Percentiles rank a stretch among this genome's conserved stretches.
Conservation (phyloP, 2,797 vertebrate species). For the Enteromius trimaculatus region DNA sequence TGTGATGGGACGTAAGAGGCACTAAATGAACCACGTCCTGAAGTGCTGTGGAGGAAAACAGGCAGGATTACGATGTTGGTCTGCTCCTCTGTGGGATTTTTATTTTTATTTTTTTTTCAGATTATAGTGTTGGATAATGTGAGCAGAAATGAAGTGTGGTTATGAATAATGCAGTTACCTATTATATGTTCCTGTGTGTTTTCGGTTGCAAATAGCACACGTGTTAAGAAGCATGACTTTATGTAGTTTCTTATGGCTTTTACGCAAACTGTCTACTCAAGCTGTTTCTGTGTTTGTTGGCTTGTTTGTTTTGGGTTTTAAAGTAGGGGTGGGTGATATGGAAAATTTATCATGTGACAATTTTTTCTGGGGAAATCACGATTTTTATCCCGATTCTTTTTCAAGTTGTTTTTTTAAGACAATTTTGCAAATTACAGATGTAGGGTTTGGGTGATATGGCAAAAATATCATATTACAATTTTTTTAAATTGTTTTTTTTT, state of each 20-base stretch:
- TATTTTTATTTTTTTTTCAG: neutral
- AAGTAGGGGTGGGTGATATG: too few species aligned
- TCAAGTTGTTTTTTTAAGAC: too few species aligned
- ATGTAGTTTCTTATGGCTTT: neutral
- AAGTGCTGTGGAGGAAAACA: neutral
- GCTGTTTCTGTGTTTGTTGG: too few species aligned
- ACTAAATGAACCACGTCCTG: slow-evolving; percentile 4
- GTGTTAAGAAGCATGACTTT: too few species aligned
- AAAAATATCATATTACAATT: too few species aligned
- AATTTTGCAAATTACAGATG: too few species aligned
- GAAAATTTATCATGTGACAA: too few species aligned
- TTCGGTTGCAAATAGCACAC: neutral
- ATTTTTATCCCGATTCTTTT: too few species aligned
- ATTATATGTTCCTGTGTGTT: neutral
- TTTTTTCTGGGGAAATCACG: too few species aligned
- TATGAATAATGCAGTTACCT: neutral
- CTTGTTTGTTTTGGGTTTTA: too few species aligned
- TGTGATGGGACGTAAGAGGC: neutral
- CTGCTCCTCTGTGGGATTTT: neutral
- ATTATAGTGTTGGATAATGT: slow-evolving; percentile 6
- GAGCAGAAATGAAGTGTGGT: neutral
- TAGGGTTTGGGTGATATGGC: too few species aligned
- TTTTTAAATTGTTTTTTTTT: too few species aligned
- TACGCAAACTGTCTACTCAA: neutral
- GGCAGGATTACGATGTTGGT: slow-evolving; percentile 11